These are phyloP conservation scores for Sarcophaga caerulescens DNA, from an alignment of 2,888 invertebrate species.

Conservation along the genomic window DNA sequence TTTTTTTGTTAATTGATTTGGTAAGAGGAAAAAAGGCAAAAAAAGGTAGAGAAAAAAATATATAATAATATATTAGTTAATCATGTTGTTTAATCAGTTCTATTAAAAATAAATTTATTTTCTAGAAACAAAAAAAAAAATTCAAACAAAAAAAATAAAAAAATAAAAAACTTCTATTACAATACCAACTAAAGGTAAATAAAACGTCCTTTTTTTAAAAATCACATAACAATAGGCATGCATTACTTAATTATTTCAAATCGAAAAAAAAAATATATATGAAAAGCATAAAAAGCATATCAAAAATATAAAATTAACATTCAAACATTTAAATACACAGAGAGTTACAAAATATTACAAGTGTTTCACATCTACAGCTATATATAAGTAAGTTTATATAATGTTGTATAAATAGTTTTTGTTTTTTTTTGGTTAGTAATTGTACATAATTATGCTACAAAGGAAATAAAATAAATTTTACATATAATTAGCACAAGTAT, in stretches of 20 bases:
- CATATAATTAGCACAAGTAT: neutral
- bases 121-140: neutral
- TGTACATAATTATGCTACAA: too few species aligned
- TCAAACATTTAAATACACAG: conserved; percentile 9
- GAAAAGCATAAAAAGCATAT: conserved; percentile 9
- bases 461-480: too few species aligned
- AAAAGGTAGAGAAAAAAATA: conserved; percentile 43
- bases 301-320: conserved; percentile 1
- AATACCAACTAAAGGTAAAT: neutral
- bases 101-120: conserved; percentile 16
- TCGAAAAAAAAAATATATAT: neutral
- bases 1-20: conserved; percentile 21
- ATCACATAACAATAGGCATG: conserved; percentile 6
- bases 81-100: conserved; percentile 9
- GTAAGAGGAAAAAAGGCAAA: conserved; percentile 27
- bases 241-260: conserved; percentile 14
- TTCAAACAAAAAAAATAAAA: conserved; percentile 1
- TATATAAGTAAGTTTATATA: neutral
- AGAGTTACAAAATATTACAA: neutral
- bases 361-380: neutral
- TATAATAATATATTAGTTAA: conserved; percentile 43
- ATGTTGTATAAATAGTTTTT: neutral
- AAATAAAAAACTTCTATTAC: neutral
- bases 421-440: neutral
- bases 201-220: conserved; percentile 33